Base-by-base conservation (phyloP, 2,888 invertebrate species). In the Cataglyphis livida region DNA sequence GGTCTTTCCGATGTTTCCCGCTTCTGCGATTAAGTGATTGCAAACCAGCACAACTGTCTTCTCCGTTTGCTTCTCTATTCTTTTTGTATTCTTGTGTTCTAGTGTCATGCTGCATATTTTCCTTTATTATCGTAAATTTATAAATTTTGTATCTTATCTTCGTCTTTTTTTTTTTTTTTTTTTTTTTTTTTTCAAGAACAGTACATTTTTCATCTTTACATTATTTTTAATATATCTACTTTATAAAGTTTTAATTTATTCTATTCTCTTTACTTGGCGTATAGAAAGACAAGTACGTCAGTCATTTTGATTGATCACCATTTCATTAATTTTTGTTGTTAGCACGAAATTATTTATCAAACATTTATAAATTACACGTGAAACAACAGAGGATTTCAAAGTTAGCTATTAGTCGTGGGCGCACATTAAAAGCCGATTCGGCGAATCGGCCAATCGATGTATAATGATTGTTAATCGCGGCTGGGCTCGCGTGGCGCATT, bases 21-120 rank as follows among this genome's bases (percentile, higher is more conserved):
- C 73, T 84, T 68, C 76, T 73, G 62, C 84, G 90, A 89, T 90
- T 90, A 89, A 89, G 89, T 90, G 89, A 89, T 89, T 89, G 88
- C 90, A 87, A 51, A 86, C 85, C 84, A 78, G 87, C 83, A 71
- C 32, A 25, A 35, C 62, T n/a, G 21, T n/a, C 10, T 35, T 4
- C 28, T n/a, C 3, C 4, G n/a, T n/a, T 7, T n/a, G 12, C 44
- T n/a, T 15, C n/a, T 38, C 12, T 81, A 73, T 79, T 79, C 76
- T 32, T 35, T 79, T 65, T 76, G 28, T 9, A 62, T 82, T 54
- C 81, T 18, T 6, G 18, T 6, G 41, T 44, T 44, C 41, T 15
- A 44, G 41, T 44, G 44, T 18, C 44, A 48, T 18, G 44, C 44
- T 48, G 5, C 44, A 48, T 48, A 48, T 48, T 48, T 44, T 4